Conservation (phyloP, 2,888 invertebrate genomes). For the Xanthorhoe spadicearia region DNA sequence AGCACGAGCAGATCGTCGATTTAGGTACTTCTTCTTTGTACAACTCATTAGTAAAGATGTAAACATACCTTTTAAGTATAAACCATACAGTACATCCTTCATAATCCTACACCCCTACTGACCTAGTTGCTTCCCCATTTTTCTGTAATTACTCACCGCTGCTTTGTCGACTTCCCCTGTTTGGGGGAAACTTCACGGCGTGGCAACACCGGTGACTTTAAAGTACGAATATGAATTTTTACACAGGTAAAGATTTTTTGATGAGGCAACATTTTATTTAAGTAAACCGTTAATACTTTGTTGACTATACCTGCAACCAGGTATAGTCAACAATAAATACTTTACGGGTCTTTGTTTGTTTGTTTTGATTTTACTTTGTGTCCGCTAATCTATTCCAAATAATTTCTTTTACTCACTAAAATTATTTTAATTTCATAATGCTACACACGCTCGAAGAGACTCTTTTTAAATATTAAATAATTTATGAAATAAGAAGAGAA, state of each 20-base stretch:
- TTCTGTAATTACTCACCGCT: constrained; percentile 81
- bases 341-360: no score
- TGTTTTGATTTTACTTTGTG: no score
- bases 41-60: neutral
- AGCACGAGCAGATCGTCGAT: no score
- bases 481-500: no score
- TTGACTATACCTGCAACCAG: no score
- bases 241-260: constrained; percentile 6
- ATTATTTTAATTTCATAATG: no score
- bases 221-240: constrained; percentile 11
- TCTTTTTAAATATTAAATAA: no score
- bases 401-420: no score
- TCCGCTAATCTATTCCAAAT: no score
- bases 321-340: no score
- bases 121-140: constrained; percentile 80
- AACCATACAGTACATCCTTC: constrained; percentile 13
- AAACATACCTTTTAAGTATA: neutral
- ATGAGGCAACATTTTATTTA: neutral
- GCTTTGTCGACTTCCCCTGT: constrained; percentile 72
- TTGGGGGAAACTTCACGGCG: constrained; percentile 49
- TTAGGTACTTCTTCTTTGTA: neutral
- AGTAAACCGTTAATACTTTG: no score
- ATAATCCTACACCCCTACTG: constrained; percentile 57
- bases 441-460: no score
- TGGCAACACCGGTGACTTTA: constrained; percentile 24